Evolutionary conservation across 2,888 invertebrate genomes (phyloP), one percentile per base, ranked within the genome.

Genomic region (Ophion slaviceki): DNA sequence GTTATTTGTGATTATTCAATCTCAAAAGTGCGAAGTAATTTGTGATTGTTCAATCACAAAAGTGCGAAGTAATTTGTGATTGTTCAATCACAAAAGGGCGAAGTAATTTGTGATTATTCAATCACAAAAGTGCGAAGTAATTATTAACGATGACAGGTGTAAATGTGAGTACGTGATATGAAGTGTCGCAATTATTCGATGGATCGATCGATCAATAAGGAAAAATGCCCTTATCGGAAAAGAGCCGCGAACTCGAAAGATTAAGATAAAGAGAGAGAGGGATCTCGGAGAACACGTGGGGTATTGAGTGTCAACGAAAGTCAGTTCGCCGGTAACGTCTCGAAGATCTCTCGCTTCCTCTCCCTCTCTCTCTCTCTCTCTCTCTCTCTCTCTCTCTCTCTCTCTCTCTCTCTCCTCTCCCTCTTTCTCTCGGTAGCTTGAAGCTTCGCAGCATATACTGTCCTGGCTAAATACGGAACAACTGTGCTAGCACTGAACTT

Each of bases 401-500:
- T 74, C 74, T 71, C 59, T 71, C 62, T 32, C 61, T 45, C 74
- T 47, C 24, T 57, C 81, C 61, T 75, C 32, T 57, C 45, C 57
- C 82, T 71, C 32, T 76, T 64, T 24, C 14, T 70, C 83, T 81
- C 62, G 45, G 40, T 57, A 45, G 59, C 67, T 67, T 20, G 64
- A 76, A 64, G 47, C 53, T 76, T 20, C 71, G 67, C 76, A 68
- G 76, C 87, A 90, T 87, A 86, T 80, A 76, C 82, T 79, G 81
- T 78, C 85, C 87, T 87, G 84, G 86, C 91, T 90, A 91, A 91
- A 90, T 91, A 89, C 89, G 89, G 91, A 90, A 90, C 90, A 88
- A 88, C 89, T 86, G 85, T 79, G 82, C 86, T 86, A 88, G 87
- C 87, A 88, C 87, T 86, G 70, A 68, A 85, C 77, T 86, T 89